A percentile compares a stretch with the other conserved stretches of the same genome.
phyloP scores from a whole-genome alignment of 2,888 invertebrate species.

The Sceliomorpha sp. region DNA sequence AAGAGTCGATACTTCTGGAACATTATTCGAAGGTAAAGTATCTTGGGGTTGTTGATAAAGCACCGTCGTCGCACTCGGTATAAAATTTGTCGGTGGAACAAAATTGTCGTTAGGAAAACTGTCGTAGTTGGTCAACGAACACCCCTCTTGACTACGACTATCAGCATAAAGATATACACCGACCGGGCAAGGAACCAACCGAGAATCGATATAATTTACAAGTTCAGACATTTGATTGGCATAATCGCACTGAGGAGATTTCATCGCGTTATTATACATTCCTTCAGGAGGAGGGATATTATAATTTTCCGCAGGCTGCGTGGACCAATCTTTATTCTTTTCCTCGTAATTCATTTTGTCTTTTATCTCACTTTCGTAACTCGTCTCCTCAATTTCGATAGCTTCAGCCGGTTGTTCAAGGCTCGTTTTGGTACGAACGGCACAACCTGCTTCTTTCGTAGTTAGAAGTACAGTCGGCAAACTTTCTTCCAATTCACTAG shows the following conservation, averaged over 20 bases:
- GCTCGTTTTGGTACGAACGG: neutral
- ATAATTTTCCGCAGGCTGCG: conserved; percentile 62
- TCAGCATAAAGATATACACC: conserved; percentile 69
- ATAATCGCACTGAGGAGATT: conserved; percentile 74
- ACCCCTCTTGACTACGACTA: conserved; percentile 62
- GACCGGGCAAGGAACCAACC: conserved; percentile 80
- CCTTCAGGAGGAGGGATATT: conserved; percentile 45
- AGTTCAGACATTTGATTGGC: conserved; percentile 81
- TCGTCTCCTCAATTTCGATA: conserved; percentile 1
- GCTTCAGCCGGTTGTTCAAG: conserved; percentile 10
- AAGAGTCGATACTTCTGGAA: too few species aligned
- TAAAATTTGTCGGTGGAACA: conserved; percentile 68
- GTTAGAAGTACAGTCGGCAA: conserved; percentile 54
- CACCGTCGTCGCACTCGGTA: conserved; percentile 57
- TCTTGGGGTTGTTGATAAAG: conserved; percentile 61
- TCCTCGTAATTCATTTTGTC: conserved; percentile 23
- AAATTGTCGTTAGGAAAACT: conserved; percentile 64
- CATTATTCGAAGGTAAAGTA: too few species aligned
- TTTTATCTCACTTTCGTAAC: neutral
- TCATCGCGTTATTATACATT: conserved; percentile 29
- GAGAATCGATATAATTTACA: conserved; percentile 82
- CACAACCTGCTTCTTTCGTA: conserved; percentile 3
- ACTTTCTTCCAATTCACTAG: conserved; percentile 55
- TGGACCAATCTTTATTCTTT: conserved; percentile 62
- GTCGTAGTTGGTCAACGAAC: conserved; percentile 64